Percentiles rank a stretch among this genome's conserved stretches.
Conservation (phyloP, 1,140 invertebrate species). For the Ridgeia piscesae region DNA sequence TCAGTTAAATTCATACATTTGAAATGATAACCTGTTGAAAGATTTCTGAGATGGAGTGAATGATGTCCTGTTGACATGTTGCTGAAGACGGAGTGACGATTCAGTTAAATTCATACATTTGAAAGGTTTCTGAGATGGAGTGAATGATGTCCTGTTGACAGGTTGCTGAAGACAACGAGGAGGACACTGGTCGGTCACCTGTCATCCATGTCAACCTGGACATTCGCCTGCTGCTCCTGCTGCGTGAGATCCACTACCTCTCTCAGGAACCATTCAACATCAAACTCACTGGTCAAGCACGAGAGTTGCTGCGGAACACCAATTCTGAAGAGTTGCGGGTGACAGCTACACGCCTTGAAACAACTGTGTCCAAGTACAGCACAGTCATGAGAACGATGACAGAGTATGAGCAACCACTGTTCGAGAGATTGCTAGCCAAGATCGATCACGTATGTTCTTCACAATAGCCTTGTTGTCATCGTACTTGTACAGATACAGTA, state of each 20-base stretch:
- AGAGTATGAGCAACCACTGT: conserved; percentile 53
- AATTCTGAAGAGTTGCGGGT: conserved; percentile 47
- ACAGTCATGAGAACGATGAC: conserved; percentile 55
- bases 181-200: conserved; percentile 50
- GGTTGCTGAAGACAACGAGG: conserved; percentile 54
- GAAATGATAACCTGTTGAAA: no score
- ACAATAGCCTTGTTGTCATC: no score
- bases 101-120: no score
- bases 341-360: conserved; percentile 51
- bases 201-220: conserved; percentile 55
- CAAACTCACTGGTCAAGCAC: conserved; percentile 36
- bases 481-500: no score
- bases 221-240: conserved; percentile 47
- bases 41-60: no score
- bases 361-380: conserved; percentile 57
- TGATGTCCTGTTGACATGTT: no score
- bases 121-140: background rate
- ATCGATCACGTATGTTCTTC: conserved; percentile 48
- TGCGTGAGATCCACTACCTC: conserved; percentile 54
- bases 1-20: no score
- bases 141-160: conserved; percentile 24
- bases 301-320: conserved; percentile 49
- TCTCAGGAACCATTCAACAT: conserved; percentile 50
- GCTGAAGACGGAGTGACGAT: no score
- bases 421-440: conserved; percentile 53